Conservation (phyloP, 2,797 vertebrate species). For the Orestias chungarensis region DNA sequence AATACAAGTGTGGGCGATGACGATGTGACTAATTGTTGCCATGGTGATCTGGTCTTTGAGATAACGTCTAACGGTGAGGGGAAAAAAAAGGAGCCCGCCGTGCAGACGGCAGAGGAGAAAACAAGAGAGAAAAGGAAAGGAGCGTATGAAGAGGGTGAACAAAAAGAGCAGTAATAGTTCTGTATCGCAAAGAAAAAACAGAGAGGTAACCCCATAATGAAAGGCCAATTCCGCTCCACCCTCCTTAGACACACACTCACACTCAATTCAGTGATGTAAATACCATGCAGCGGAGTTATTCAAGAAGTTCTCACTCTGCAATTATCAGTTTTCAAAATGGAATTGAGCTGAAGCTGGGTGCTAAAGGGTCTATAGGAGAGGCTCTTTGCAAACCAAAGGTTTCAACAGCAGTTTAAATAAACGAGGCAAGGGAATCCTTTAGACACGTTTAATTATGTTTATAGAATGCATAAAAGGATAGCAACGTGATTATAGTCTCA, state of each 20-base stretch:
- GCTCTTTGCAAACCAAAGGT: slow-evolving; percentile 8
- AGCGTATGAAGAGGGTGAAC: slow-evolving; percentile 22
- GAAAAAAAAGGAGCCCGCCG: slow-evolving; percentile 38
- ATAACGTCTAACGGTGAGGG: slow-evolving; percentile 65
- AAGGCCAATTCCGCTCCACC: slow-evolving; percentile 66
- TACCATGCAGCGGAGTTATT: slow-evolving; percentile 58
- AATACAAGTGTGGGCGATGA: slow-evolving; percentile 73
- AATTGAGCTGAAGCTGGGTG: slow-evolving; percentile 38
- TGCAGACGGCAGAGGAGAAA: slow-evolving; percentile 46
- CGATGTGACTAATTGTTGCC: slow-evolving; percentile 80
- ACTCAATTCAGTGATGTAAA: slow-evolving; percentile 53
- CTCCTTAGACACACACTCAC: slow-evolving; percentile 1
- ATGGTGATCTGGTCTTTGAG: slow-evolving; percentile 77
- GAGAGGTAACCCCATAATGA: slow-evolving; percentile 55
- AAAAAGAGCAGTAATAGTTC: slow-evolving; percentile 50
- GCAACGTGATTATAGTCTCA: slow-evolving; percentile 36
- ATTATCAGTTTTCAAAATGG: slow-evolving; percentile 50
- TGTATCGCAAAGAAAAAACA: slow-evolving; percentile 45
- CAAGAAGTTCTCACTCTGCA: slow-evolving; percentile 47
- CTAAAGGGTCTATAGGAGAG: slow-evolving; percentile 41
- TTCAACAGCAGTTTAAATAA: slow-evolving; percentile 13
- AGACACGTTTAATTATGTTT: slow-evolving; percentile 36
- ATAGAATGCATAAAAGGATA: slow-evolving; percentile 11
- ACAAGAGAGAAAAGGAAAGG: slow-evolving; percentile 27
- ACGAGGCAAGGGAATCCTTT: slow-evolving; percentile 21